These are phyloP conservation scores for Sialia sialis DNA, from an alignment of 2,113 vertebrate species.

Conservation along the genomic window DNA sequence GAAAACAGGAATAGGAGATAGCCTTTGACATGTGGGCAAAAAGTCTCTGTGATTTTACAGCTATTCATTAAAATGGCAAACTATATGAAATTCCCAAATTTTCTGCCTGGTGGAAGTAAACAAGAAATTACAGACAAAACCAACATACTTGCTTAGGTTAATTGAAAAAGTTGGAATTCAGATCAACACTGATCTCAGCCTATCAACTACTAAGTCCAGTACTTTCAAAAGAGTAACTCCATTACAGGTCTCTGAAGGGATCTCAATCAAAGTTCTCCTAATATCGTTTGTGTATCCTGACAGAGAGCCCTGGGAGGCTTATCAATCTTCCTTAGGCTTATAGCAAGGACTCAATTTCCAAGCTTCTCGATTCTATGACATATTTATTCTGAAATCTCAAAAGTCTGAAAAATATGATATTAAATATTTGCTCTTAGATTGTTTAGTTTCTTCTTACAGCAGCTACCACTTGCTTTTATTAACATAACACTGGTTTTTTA, in stretches of 20 bases:
- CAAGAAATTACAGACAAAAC: not conserved
- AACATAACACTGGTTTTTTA: not conserved
- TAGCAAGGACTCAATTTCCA: not conserved
- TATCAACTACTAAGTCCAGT: not conserved
- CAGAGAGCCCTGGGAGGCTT: not conserved
- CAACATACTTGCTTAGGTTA: not conserved
- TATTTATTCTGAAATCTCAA: not conserved
- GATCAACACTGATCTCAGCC: not conserved
- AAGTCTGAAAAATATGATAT: not conserved
- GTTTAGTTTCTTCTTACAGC: not conserved
- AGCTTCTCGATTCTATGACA: not conserved
- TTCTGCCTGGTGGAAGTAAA: not conserved
- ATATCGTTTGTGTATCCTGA: not conserved
- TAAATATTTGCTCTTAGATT: not conserved
- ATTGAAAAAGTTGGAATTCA: not conserved
- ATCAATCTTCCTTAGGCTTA: not conserved
- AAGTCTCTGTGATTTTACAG: not conserved
- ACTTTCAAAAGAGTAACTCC: not conserved
- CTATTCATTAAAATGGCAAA: not conserved
- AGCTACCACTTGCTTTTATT: not conserved
- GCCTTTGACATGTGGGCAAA: not conserved
- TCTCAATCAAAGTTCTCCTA: rapidly evolving
- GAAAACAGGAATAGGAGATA: not conserved
- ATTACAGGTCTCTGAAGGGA: not conserved
- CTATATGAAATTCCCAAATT: not conserved